These are phyloP conservation scores for Furcifer pardalis DNA, from an alignment of 2,797 vertebrate genomes.

Conservation along the genomic window DNA sequence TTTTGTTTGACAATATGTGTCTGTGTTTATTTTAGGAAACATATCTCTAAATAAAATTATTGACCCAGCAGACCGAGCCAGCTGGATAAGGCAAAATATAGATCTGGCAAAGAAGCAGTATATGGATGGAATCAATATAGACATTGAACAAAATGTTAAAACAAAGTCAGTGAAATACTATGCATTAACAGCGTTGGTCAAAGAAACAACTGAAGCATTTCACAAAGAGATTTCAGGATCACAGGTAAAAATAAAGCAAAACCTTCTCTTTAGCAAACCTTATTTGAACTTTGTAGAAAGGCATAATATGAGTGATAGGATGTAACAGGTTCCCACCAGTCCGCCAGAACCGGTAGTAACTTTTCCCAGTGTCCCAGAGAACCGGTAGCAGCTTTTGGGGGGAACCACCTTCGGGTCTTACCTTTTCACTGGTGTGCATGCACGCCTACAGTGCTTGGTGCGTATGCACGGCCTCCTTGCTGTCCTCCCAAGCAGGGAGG, in stretches of 20 bases:
- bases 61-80: constrained; percentile 81
- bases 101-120: constrained; percentile 86
- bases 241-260: constrained; percentile 80
- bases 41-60: constrained; percentile 80
- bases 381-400: no score
- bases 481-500: no score
- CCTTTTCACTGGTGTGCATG: no score
- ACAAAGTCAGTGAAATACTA: constrained; percentile 82
- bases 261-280: background rate
- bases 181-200: constrained; percentile 89
- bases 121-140: constrained; percentile 97
- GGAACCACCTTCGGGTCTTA: no score
- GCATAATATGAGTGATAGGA: no score
- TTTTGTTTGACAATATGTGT: constrained; percentile 3
- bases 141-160: constrained; percentile 88
- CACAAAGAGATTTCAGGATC: constrained; percentile 92
- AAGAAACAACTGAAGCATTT: constrained; percentile 88
- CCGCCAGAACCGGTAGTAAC: no score
- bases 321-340: no score
- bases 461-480: no score
- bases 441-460: no score
- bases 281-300: background rate
- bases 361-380: no score
- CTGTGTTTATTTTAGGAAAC: constrained; percentile 78
- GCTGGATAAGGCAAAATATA: constrained; percentile 87